Percentiles rank a stretch among this genome's conserved stretches.
Conservation (phyloP, 37 sponge, comb jelly and placozoan species). For the Aplysina aerophoba region DNA sequence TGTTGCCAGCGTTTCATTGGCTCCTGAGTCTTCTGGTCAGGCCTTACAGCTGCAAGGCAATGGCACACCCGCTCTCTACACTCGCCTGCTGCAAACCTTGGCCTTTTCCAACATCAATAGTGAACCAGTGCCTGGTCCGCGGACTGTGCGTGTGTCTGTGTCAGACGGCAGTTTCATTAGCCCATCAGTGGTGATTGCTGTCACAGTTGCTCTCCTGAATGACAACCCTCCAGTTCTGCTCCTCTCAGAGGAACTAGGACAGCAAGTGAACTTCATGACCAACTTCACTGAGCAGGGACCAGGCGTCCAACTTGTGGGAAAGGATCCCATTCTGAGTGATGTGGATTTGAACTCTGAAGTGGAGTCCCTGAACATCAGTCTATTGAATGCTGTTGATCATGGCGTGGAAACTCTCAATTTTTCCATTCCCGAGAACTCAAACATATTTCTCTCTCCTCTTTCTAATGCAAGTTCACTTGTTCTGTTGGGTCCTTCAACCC, state of each 20-base stretch:
- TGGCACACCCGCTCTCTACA: background rate
- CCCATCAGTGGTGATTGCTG: background rate
- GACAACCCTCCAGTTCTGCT: slow-evolving; percentile 26
- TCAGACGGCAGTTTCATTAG: slow-evolving; percentile 52
- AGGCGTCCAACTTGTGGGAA: slow-evolving; percentile 26
- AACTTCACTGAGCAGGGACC: slow-evolving; percentile 4
- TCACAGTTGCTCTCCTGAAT: background rate
- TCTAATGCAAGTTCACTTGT: background rate
- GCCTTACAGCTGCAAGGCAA: background rate
- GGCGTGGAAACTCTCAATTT: slow-evolving; percentile 30
- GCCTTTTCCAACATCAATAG: slow-evolving; percentile 45
- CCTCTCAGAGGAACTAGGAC: background rate
- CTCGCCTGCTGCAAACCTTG: slow-evolving; percentile 19
- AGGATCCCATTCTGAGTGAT: slow-evolving; percentile 51
- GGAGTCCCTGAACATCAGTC: slow-evolving; percentile 37
- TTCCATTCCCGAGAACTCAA: background rate
- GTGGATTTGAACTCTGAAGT: slow-evolving; percentile 38
- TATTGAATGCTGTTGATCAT: slow-evolving; percentile 56
- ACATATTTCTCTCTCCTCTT: background rate
- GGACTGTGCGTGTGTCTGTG: slow-evolving; percentile 27
- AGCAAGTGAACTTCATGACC: background rate
- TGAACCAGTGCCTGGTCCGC: slow-evolving; percentile 37
- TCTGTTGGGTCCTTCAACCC: slow-evolving; percentile 48
- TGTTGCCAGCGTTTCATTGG: slow-evolving; percentile 5
- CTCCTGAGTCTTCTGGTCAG: slow-evolving; percentile 2